Conservation (phyloP, 2,888 invertebrate species). For the Pedicia rivosa region DNA sequence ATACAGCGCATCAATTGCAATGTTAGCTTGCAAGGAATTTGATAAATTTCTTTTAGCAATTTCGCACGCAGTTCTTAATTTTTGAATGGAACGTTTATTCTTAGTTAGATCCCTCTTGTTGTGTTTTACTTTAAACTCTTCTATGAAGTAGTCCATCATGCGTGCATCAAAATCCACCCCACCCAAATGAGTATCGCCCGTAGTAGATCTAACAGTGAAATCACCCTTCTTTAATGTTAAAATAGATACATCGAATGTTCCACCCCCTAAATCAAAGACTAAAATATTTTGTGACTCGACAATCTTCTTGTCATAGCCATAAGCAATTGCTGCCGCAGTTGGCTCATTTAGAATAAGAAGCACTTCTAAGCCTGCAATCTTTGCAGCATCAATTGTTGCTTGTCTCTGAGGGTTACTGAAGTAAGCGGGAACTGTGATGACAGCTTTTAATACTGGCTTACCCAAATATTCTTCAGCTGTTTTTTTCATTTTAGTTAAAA, state of each 20-base stretch:
- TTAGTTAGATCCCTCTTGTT: conserved; percentile 46
- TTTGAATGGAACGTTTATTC: too few relatives aligned
- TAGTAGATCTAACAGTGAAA: conserved; percentile 54
- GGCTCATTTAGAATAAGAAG: conserved; percentile 72
- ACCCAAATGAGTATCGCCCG: conserved; percentile 58
- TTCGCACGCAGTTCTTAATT: too few relatives aligned
- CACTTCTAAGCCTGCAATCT: conserved; percentile 59
- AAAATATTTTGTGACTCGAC: conserved; percentile 44
- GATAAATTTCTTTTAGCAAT: too few relatives aligned
- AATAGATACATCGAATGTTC: conserved; percentile 57
- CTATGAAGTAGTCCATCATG: conserved; percentile 37
- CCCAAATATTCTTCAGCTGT: conserved; percentile 54
- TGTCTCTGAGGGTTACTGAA: conserved; percentile 60
- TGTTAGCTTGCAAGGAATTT: conserved; percentile 56
- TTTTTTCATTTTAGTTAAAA: conserved; percentile 43
- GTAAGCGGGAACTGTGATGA: conserved; percentile 69
- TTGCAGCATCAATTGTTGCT: conserved; percentile 72
- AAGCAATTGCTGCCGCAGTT: conserved; percentile 56
- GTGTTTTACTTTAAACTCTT: conserved; percentile 47
- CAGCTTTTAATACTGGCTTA: conserved; percentile 48
- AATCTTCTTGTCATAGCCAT: conserved; percentile 52
- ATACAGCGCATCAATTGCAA: conserved; percentile 58
- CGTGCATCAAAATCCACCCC: conserved; percentile 47
- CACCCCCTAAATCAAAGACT: conserved; percentile 42
- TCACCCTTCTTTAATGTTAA: conserved; percentile 52